Conservation (phyloP, 1,140 invertebrate species). For the Drosophila tropicalis region DNA sequence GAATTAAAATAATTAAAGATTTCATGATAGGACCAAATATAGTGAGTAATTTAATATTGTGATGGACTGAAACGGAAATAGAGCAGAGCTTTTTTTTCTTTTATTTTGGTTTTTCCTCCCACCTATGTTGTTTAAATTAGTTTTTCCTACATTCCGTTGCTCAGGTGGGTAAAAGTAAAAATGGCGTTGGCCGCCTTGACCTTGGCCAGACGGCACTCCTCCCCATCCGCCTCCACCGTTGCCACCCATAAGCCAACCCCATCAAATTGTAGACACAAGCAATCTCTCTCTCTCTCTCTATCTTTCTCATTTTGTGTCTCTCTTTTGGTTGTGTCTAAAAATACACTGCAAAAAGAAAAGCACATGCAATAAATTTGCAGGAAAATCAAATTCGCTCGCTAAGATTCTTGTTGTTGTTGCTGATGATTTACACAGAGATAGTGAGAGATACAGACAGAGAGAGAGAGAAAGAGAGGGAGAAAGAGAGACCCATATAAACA, state of each 20-base stretch:
- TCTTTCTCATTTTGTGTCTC: neutral
- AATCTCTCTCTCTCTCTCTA: slow-evolving; percentile 28
- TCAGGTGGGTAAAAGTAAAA: slow-evolving; percentile 14
- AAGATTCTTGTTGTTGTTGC: neutral
- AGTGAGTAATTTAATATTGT: neutral
- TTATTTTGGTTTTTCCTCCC: no score
- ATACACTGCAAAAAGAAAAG: slow-evolving; percentile 29
- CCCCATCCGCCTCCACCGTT: neutral
- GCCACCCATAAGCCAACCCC: neutral
- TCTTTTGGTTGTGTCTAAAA: slow-evolving; percentile 36
- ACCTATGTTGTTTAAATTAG: slow-evolving; percentile 16
- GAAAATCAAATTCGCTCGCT: slow-evolving; percentile 14
- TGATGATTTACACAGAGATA: slow-evolving; percentile 10
- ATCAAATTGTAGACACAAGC: neutral
- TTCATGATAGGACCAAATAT: neutral
- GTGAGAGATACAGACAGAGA: neutral
- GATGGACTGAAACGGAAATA: slow-evolving; percentile 45
- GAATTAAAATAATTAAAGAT: no score
- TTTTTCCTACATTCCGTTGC: slow-evolving; percentile 38
- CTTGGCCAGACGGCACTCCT: slow-evolving; percentile 38
- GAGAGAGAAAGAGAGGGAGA: neutral
- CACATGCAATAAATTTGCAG: slow-evolving; percentile 29
- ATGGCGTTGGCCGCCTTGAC: slow-evolving; percentile 55
- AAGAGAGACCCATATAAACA: neutral
- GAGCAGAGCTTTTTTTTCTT: slow-evolving; percentile 40